phyloP scores from a whole-genome alignment of 2,888 invertebrate genomes.

The Tuta absoluta region DNA sequence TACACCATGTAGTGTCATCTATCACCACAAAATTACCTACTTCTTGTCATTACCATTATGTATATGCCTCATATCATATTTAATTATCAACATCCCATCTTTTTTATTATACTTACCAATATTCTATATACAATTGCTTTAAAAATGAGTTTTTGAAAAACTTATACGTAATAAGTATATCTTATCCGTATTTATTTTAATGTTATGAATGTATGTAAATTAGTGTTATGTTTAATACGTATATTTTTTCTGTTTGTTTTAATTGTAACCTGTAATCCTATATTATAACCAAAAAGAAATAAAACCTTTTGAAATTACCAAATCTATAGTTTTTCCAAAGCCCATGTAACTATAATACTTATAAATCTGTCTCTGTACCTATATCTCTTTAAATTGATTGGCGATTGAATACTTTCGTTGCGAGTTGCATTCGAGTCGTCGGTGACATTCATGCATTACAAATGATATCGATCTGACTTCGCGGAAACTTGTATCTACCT shows the following conservation, averaged over 20 bases:
- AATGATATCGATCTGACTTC: too few species aligned
- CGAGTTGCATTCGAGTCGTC: slow-evolving; percentile 2
- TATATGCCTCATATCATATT: too few species aligned
- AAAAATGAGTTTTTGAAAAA: neutral
- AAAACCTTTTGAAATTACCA: too few species aligned
- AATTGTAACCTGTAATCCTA: too few species aligned
- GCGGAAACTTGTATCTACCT: too few species aligned
- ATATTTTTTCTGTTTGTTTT: neutral
- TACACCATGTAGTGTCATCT: too few species aligned
- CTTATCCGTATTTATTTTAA: neutral
- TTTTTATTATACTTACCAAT: neutral
- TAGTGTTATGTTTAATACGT: neutral
- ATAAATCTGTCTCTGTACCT: neutral
- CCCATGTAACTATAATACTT: neutral
- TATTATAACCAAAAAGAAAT: too few species aligned
- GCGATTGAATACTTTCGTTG: neutral
- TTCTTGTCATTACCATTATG: too few species aligned
- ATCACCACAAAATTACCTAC: too few species aligned
- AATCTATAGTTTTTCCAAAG: slow-evolving; percentile 2
- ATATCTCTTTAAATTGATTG: neutral
- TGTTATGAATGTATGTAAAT: neutral
- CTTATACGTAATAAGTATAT: too few species aligned
- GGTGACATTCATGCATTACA: neutral
- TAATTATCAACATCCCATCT: too few species aligned
- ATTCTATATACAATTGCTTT: neutral